Evolutionary conservation across 2,888 invertebrate species (phyloP).

Genomic region (Bombylius discolor): DNA sequence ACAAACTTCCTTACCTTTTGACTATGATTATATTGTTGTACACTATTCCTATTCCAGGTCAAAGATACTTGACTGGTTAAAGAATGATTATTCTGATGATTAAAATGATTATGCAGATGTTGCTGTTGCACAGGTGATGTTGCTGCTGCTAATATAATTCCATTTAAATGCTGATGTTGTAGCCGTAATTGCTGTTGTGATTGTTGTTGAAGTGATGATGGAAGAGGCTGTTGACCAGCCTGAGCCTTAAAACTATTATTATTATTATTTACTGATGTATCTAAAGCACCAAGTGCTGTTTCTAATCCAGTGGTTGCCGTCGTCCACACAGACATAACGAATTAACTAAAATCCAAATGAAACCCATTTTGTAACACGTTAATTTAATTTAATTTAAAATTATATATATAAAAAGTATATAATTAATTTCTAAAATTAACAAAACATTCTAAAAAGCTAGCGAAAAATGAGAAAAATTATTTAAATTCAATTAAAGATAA

Average conservation of each 20-base stretch:
- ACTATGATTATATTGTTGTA: constrained; percentile 13
- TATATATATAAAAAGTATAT: too few species aligned
- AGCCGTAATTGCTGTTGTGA: neutral
- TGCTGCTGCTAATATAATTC: neutral
- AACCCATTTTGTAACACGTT: constrained; percentile 4
- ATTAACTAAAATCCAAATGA: constrained; percentile 1
- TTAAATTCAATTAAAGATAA: too few species aligned
- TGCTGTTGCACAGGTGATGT: neutral
- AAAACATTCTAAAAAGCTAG: too few species aligned
- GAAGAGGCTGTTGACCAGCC: constrained; percentile 1
- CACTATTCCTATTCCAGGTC: constrained; percentile 10
- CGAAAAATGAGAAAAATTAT: too few species aligned
- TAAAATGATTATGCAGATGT: constrained; percentile 5
- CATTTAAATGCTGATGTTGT: constrained; percentile 9
- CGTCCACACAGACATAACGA: constrained; percentile 54
- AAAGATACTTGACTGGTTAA: constrained; percentile 7
- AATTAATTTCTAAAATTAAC: too few species aligned
- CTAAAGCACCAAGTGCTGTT: constrained; percentile 20
- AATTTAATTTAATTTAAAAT: too few species aligned
- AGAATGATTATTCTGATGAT: constrained; percentile 4
- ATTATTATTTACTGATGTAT: constrained; percentile 14
- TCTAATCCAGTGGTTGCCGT: constrained; percentile 48
- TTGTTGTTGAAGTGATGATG: too few species aligned
- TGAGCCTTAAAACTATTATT: constrained; percentile 11
- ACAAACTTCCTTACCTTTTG: constrained; percentile 15